phyloP scores from a whole-genome alignment of 2,888 invertebrate species.

The Pyrrhia umbra region DNA sequence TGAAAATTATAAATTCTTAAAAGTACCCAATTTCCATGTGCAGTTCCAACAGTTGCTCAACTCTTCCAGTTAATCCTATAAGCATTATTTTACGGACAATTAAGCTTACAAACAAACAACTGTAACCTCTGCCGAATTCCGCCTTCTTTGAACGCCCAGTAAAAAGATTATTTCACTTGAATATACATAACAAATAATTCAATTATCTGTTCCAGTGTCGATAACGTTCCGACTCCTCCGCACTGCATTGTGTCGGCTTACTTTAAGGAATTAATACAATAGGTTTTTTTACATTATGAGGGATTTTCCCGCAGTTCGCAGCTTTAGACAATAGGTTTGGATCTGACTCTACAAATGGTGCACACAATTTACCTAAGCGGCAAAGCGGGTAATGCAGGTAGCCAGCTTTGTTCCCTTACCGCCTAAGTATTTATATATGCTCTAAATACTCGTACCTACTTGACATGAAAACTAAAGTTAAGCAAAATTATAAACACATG shows the following conservation, averaged over 20 bases:
- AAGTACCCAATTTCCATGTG: not conserved
- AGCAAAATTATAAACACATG: not conserved
- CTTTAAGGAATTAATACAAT: constrained; percentile 75
- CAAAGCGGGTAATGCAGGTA: constrained; percentile 68
- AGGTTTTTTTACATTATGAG: constrained; percentile 65
- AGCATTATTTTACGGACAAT: constrained; percentile 46
- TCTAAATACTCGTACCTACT: constrained; percentile 1
- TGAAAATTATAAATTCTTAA: not conserved
- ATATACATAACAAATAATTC: constrained; percentile 72
- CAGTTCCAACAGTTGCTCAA: constrained; percentile 20
- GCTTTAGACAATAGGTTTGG: constrained; percentile 69
- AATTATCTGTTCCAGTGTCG: constrained; percentile 75
- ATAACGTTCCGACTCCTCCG: constrained; percentile 65
- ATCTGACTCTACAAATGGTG: constrained; percentile 63
- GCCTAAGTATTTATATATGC: constrained; percentile 9
- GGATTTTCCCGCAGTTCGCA: constrained; percentile 74
- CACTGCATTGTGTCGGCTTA: constrained; percentile 70
- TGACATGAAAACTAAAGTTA: not conserved
- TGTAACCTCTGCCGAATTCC: constrained; percentile 25
- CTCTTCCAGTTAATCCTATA: constrained; percentile 29
- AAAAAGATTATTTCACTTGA: constrained; percentile 58
- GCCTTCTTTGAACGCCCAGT: constrained; percentile 31
- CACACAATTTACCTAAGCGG: constrained; percentile 52
- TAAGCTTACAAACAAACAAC: constrained; percentile 33
- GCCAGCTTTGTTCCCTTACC: constrained; percentile 49